phyloP scores from a whole-genome alignment of 2,113 vertebrate genomes.

The Pardalotus punctatus region DNA sequence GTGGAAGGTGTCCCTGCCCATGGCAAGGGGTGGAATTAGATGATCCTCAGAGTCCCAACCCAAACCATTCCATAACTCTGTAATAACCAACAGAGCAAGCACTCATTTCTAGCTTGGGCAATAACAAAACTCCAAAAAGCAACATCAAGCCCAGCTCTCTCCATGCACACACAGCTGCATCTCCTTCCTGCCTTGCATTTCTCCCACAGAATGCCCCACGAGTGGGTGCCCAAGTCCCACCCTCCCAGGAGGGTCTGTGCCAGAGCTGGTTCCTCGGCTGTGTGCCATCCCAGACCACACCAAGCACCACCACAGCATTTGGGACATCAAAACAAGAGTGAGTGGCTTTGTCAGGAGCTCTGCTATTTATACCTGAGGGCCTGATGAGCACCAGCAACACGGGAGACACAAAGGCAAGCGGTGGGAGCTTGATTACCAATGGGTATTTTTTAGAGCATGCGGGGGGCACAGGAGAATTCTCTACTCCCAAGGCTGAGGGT shows the following conservation, averaged over 20 bases:
- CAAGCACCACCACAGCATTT: not conserved
- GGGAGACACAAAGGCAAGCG: slow-evolving; percentile 41
- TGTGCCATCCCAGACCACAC: not conserved
- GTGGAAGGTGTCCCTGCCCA: not conserved
- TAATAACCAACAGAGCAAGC: not conserved
- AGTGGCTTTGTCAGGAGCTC: not conserved
- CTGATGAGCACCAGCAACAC: slow-evolving; percentile 23
- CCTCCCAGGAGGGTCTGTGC: not conserved
- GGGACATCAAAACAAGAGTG: not conserved
- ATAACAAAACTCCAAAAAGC: not conserved
- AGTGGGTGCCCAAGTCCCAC: too few species aligned
- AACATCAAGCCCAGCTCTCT: not conserved
- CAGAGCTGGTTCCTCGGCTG: not conserved
- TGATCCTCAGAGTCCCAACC: not conserved
- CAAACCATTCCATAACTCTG: not conserved
- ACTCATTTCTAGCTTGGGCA: not conserved
- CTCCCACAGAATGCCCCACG: rapidly evolving
- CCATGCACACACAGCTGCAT: rapidly evolving
- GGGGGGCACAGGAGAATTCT: slow-evolving; percentile 46
- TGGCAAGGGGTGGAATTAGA: not conserved
- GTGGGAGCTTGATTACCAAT: slow-evolving; percentile 32
- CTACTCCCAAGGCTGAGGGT: not conserved
- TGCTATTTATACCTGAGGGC: slow-evolving; percentile 52
- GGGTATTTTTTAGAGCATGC: slow-evolving; percentile 66
- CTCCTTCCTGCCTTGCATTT: not conserved